Base-by-base conservation (phyloP, 2,113 vertebrate species). In the Paedocypris sp. region DNA sequence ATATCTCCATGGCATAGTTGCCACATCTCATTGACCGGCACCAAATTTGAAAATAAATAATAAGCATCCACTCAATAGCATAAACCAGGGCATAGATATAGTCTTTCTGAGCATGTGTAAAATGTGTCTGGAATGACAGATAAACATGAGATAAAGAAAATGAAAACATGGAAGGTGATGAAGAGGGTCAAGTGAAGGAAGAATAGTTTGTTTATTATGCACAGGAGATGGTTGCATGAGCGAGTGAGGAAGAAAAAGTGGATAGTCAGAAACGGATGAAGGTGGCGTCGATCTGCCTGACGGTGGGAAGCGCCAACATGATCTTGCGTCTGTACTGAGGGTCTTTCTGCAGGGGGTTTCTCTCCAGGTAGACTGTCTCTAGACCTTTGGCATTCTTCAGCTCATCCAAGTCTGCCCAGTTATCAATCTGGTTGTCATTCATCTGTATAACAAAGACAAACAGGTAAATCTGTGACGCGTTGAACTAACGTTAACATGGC, bases 291-390 rank as follows among this genome's bases (percentile, higher is more conserved):
- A 99, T 98, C 85, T 99, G 94, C 78, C 92, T 90, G 12, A 99
- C 89, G 0, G 77, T 90, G 0, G 95, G 95, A 42, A 99, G 82
- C 0, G 94, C 89, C 80, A 99, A 77, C 93, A 97, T 93, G 80
- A 99, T 88, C 77, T 99, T 99, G 60, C 93, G 87, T 64, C 94
- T 82, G 80, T 99, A 99, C 73, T 99, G 95, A 1, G 93, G 92
- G 62, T 99, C 95, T 75, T 89, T 93, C 83, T 99, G 95, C 76
- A 99, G 61, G 1, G 95, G 95, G 74, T 99, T 99, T 51, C 91
- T 77, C 75, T 99, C 95, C 70, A 99, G 82, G 67, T 98, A 99
- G 0, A 99, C 91, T 0, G 95, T 99, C 83, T 98, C 91, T 78
- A 99, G 83, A 53, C 73, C 78, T 71, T 83, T 84, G 12, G 92